Conservation (phyloP, 1,140 invertebrate genomes). For the Aporrectodea caliginosa region DNA sequence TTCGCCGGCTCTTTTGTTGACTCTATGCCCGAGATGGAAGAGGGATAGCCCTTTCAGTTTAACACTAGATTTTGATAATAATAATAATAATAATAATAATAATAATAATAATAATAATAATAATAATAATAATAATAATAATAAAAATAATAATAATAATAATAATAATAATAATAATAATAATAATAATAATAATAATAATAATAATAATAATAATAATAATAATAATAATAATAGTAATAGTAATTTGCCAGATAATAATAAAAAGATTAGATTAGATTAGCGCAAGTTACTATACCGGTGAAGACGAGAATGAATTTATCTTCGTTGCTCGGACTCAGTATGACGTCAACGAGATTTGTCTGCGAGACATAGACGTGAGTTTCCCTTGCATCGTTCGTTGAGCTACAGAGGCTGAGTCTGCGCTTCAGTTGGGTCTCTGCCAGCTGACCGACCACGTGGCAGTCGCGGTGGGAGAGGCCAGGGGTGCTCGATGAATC, state of each 20-base stretch:
- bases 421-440: background rate
- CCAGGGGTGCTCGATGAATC: no score
- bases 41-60: no score
- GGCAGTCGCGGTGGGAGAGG: background rate
- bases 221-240: conserved; percentile 1
- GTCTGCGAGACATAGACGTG: background rate
- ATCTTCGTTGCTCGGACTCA: background rate
- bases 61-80: no score
- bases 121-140: background rate
- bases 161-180: background rate
- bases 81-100: background rate
- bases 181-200: background rate
- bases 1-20: no score
- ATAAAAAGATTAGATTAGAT: no score
- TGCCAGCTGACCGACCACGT: background rate
- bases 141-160: background rate
- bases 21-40: no score
- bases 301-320: background rate
- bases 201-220: conserved; percentile 4
- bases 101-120: background rate
- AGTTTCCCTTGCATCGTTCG: background rate
- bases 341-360: background rate
- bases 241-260: background rate
- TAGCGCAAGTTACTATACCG: background rate
- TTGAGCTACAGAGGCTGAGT: background rate